A percentile compares a stretch with the other conserved stretches of the same genome.
phyloP scores from a whole-genome alignment of 2,888 invertebrate species.

The Carcina quercana region DNA sequence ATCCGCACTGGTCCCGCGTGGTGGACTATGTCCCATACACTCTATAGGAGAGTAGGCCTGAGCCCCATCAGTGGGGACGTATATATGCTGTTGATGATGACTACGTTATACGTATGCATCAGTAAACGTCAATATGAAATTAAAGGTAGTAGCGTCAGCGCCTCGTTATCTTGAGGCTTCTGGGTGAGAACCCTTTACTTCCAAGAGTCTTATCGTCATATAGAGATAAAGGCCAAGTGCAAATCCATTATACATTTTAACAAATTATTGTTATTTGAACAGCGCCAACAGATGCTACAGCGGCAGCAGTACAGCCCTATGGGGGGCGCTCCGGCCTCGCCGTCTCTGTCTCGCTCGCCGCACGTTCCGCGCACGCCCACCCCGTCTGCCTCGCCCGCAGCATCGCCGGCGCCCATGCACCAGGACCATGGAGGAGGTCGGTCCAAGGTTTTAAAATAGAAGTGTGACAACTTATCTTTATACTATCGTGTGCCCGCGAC shows the following conservation, averaged over 20 bases:
- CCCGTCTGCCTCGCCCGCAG: constrained; percentile 52
- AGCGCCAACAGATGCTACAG: constrained; percentile 65
- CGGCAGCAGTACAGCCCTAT: constrained; percentile 68
- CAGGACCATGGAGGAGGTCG: constrained; percentile 38
- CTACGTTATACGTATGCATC: no score
- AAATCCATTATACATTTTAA: no score
- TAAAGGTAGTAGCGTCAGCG: not conserved
- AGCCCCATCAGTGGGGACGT: no score
- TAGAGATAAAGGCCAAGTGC: no score
- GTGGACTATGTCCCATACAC: no score
- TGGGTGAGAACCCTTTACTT: no score
- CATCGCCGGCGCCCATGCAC: constrained; percentile 50
- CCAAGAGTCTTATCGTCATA: not conserved
- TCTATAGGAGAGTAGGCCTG: no score
- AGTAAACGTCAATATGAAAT: not conserved
- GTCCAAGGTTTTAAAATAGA: constrained; percentile 31
- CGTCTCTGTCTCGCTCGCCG: constrained; percentile 72
- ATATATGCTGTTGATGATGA: no score
- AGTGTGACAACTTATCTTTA: not conserved
- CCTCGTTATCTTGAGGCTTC: not conserved
- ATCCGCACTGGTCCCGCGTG: no score
- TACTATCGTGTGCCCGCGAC: not conserved
- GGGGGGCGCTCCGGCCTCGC: constrained; percentile 74
- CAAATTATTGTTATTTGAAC: constrained; percentile 10
- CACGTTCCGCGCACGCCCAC: constrained; percentile 67